Evolutionary conservation across 2,113 vertebrate genomes (phyloP), one percentile per base, ranked within the genome.

Genomic region (Podilymbus podiceps): DNA sequence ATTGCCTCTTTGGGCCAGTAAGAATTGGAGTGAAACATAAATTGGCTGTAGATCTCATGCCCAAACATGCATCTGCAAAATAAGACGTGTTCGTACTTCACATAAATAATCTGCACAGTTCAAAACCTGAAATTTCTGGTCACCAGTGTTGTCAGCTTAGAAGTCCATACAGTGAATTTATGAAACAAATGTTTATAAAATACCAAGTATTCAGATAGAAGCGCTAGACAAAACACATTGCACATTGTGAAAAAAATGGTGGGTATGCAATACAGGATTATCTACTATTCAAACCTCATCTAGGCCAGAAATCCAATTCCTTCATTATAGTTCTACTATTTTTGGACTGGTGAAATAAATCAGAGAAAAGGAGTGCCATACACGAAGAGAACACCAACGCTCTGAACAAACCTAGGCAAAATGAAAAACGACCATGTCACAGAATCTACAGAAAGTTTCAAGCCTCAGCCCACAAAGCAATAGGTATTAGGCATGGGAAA

Each of bases 61-160:
- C 71, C 44, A 74, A 93, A 91, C 1, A 1, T 16, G 67, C 33
- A 40, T 50, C 82, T 88, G 82, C 53, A 93, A 89, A 91, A 90
- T 3, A 6, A 90, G 71, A 74, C 42, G 15, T 27, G 6, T 35
- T 69, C 19, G 38, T 92, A 66, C 67, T 91, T 30, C 1, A 28
- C 78, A 69, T 77, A 31, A 90, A 76, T 58, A 94, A 88, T 66
- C 63, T 46, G 71, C 91, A 63, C 81, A 47, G 53, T 21, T 80
- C 73, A 92, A 90, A 89, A 81, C 28, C 11, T 35, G 73, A 83
- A 81, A 86, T 88, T 95, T 96, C 88, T 90, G 81, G 67, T 94
- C 85, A 85, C 40, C 74, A 40, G n/a, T 90, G 67, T 69, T 59
- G 58, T 77, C 89, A 90, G 79, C 85, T 96, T 94, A 88, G 89